These are phyloP conservation scores for Acinonyx jubatus DNA, from an alignment of 2,113 vertebrate species.

Conservation along the genomic window DNA sequence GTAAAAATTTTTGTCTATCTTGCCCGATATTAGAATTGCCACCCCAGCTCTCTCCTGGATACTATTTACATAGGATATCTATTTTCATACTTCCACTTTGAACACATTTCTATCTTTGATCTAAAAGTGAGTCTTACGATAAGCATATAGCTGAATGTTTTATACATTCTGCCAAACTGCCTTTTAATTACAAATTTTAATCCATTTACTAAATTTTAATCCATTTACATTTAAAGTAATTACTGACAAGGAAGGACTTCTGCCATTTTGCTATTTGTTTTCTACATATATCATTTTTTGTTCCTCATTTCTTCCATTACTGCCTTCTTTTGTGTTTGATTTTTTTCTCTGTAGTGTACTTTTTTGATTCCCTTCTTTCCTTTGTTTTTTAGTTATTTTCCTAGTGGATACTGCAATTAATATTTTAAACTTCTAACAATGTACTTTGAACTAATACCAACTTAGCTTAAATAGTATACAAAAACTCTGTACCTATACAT, in stretches of 20 bases:
- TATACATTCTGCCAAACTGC: background rate
- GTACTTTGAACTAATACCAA: conserved; percentile 38
- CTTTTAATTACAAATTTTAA: conserved; percentile 20
- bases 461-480: background rate
- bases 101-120: background rate
- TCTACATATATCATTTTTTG: background rate
- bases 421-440: conserved; percentile 31
- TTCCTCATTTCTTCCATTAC: conserved; percentile 18
- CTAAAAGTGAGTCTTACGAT: background rate
- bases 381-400: conserved; percentile 19
- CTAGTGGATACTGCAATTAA: conserved; percentile 6
- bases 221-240: conserved; percentile 28
- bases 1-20: background rate
- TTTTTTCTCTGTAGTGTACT: background rate
- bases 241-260: background rate
- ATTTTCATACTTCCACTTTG: background rate
- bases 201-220: background rate
- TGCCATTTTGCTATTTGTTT: background rate
- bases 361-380: conserved; percentile 3
- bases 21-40: background rate
- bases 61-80: background rate
- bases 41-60: background rate
- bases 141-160: conserved; percentile 12
- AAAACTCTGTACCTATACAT: background rate
- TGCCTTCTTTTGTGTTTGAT: background rate